Percentiles rank a stretch among this genome's conserved stretches.
These are phyloP conservation scores for Stichopus horrens DNA, from an alignment of 53 echinoderm and acorn worm genomes.

Conservation along the genomic window DNA sequence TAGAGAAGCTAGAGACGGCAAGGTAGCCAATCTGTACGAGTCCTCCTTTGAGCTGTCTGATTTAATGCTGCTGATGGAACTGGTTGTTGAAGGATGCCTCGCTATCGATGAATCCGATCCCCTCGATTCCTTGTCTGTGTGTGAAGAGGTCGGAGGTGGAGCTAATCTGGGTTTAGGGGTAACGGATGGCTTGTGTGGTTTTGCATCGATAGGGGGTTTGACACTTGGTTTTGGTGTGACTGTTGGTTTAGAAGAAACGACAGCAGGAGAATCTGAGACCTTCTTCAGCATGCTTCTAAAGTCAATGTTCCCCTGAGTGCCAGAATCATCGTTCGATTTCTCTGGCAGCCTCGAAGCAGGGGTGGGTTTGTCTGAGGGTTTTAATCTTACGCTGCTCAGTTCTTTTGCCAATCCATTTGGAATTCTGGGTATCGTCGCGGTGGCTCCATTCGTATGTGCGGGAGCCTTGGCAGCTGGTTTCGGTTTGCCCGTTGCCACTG, in stretches of 20 bases:
- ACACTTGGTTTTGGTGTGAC: conserved; percentile 26
- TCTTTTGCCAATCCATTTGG: conserved; percentile 31
- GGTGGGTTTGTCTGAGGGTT: not conserved
- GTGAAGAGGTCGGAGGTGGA: not conserved
- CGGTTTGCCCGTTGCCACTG: conserved; percentile 1
- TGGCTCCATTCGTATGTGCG: not conserved
- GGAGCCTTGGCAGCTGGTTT: not conserved
- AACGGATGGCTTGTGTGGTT: not conserved
- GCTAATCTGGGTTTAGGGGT: not conserved
- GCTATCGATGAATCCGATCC: not conserved
- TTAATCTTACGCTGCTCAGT: conserved; percentile 7
- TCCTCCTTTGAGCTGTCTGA: conserved; percentile 23
- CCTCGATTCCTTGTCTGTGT: not conserved
- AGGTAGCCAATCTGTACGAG: conserved; percentile 33
- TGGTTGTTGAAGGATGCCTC: not conserved
- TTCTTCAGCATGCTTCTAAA: not conserved
- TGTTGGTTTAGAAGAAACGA: not conserved
- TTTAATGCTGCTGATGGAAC: conserved; percentile 2
- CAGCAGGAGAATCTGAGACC: not conserved
- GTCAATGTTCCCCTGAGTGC: not conserved
- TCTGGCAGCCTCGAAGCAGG: not conserved
- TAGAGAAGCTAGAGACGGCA: conserved; percentile 57
- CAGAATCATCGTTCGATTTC: not conserved
- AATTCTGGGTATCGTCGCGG: not conserved
- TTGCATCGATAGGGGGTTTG: conserved; percentile 8